Evolutionary conservation across 1,140 invertebrate species (phyloP).

Genomic region (Drosophila pseudoobscura): DNA sequence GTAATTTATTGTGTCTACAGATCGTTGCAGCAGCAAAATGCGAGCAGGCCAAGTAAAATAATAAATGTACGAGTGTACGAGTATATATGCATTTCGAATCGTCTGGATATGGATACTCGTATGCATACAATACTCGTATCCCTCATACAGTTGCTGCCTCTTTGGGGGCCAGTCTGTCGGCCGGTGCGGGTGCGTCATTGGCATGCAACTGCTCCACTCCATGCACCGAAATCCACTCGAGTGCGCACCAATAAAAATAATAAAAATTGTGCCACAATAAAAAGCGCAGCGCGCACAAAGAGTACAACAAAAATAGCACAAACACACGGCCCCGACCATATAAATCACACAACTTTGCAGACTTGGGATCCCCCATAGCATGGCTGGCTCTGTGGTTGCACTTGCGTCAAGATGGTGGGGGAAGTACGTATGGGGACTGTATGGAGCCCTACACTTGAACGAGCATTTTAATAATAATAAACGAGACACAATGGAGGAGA

Average conservation of each 20-base stretch:
- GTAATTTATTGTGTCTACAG: slow-evolving; percentile 82
- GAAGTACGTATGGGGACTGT: too few species aligned
- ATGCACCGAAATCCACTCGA: slow-evolving; percentile 63
- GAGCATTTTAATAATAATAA: too few species aligned
- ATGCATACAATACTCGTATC: slow-evolving; percentile 23
- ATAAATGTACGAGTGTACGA: slow-evolving; percentile 54
- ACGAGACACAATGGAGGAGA: too few species aligned
- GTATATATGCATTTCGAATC: slow-evolving; percentile 14
- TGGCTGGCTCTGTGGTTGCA: slow-evolving; percentile 1
- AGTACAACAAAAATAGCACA: slow-evolving; percentile 15
- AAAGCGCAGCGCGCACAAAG: slow-evolving; percentile 62
- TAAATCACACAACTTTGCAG: slow-evolving; percentile 80
- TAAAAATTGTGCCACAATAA: slow-evolving; percentile 73
- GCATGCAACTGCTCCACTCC: slow-evolving; percentile 46
- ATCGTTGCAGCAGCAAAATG: slow-evolving; percentile 57
- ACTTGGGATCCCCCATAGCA: slow-evolving; percentile 56
- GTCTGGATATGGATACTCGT: slow-evolving; percentile 35
- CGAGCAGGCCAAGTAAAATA: slow-evolving; percentile 55
- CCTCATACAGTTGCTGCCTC: slow-evolving; percentile 29
- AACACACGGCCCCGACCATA: slow-evolving; percentile 67
- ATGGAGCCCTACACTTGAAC: too few species aligned
- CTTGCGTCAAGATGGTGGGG: slow-evolving; percentile 1
- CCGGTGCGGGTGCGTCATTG: slow-evolving; percentile 46
- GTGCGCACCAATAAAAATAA: slow-evolving; percentile 76
- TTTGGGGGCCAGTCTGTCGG: not conserved